These are phyloP conservation scores for Ostrea edulis DNA, from an alignment of 1,140 invertebrate species.

Conservation along the genomic window DNA sequence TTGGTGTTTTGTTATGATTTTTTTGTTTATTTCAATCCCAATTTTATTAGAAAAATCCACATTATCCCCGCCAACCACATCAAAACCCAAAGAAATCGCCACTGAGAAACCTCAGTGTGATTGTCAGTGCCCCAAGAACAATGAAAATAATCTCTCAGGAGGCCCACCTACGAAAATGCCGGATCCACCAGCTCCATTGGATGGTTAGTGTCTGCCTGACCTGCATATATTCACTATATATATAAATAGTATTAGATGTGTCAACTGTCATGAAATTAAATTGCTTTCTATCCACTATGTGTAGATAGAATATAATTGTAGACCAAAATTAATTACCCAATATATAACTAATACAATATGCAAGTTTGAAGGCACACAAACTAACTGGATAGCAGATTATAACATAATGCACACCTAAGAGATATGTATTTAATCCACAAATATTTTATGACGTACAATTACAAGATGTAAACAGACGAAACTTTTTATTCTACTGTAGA, in stretches of 20 bases:
- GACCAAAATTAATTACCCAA: neutral
- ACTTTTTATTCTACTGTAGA: conserved; percentile 22
- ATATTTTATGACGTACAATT: neutral
- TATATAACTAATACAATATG: neutral
- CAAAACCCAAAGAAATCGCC: conserved; percentile 27
- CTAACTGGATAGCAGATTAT: neutral
- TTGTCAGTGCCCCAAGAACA: conserved; percentile 31
- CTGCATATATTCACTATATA: conserved; percentile 4
- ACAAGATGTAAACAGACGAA: neutral
- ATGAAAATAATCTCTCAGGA: conserved; percentile 23
- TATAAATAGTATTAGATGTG: conserved; percentile 20
- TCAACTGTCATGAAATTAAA: neutral
- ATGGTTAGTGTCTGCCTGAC: conserved; percentile 30
- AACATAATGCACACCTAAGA: neutral
- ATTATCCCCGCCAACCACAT: conserved; percentile 14
- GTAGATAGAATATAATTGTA: conserved; percentile 19
- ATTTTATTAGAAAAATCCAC: conserved; percentile 47
- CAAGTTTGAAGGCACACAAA: neutral
- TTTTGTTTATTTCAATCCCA: neutral
- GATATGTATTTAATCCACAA: neutral
- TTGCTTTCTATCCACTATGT: conserved; percentile 11
- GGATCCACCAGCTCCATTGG: neutral
- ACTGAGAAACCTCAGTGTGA: conserved; percentile 42
- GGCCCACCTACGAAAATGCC: conserved; percentile 21
- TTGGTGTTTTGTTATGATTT: neutral